phyloP scores from a whole-genome alignment of 2,888 invertebrate genomes.

The Pteria penguin region DNA sequence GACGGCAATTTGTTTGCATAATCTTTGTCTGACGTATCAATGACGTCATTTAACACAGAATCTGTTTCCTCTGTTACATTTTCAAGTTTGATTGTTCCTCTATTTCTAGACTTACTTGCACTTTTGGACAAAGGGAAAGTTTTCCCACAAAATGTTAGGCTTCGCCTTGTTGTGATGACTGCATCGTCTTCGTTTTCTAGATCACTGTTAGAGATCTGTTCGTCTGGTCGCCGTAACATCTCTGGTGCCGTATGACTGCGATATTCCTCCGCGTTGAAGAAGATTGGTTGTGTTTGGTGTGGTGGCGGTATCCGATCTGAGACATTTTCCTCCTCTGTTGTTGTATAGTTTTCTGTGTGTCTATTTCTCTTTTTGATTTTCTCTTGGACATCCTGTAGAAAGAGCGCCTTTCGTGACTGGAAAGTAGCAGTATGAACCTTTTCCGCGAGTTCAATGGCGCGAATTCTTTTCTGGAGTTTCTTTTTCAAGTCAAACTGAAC shows the following conservation, averaged over 20 bases:
- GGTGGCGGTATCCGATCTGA: background rate
- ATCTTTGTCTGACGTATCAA: background rate
- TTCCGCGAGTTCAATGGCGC: conserved; percentile 56
- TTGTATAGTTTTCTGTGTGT: conserved; percentile 1
- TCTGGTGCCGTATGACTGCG: conserved; percentile 21
- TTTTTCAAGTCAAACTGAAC: conserved; percentile 58
- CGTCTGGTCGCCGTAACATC: background rate
- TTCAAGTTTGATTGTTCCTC: background rate
- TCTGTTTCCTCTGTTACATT: background rate
- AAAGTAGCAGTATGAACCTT: conserved; percentile 55
- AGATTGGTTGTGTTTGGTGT: background rate
- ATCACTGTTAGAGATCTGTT: background rate
- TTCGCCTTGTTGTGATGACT: background rate
- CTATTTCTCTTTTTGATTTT: conserved; percentile 49
- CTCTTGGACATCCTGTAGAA: conserved; percentile 57
- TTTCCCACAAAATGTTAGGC: conserved; percentile 26
- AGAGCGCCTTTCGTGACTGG: conserved; percentile 55
- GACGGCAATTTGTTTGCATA: background rate
- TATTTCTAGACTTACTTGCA: conserved; percentile 8
- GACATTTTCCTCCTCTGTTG: background rate
- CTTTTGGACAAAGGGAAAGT: conserved; percentile 31
- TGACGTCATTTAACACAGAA: background rate
- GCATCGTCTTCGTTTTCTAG: background rate
- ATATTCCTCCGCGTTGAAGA: background rate
- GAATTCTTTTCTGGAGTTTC: conserved; percentile 51